A percentile compares a stretch with the other conserved stretches of the same genome.
These are phyloP conservation scores for Hylia prasina DNA, from an alignment of 2,113 vertebrate genomes.

Conservation along the genomic window DNA sequence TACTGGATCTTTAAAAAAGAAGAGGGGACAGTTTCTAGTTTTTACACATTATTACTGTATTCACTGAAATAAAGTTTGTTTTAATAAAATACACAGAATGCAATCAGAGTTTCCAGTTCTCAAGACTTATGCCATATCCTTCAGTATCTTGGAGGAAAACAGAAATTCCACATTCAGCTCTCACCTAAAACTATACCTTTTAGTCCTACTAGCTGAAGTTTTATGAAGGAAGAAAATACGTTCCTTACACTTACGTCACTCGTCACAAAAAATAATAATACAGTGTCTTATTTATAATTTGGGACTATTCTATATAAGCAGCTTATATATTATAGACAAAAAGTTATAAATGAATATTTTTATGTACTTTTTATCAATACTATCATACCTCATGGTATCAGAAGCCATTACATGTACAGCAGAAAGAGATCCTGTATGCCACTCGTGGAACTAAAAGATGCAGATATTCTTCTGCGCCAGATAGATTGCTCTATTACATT, in stretches of 20 bases:
- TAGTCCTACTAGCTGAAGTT: background rate
- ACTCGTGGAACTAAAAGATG: background rate
- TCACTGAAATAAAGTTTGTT: background rate
- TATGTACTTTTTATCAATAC: background rate
- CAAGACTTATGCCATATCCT: background rate
- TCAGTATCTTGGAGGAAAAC: background rate
- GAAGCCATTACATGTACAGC: background rate
- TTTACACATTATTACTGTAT: background rate
- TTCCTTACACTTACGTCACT: background rate
- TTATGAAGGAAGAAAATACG: background rate
- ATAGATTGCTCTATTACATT: background rate
- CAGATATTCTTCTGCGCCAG: background rate
- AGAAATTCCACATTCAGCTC: background rate
- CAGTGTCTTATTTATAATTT: background rate
- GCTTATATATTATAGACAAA: background rate
- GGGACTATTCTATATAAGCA: background rate
- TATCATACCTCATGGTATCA: background rate
- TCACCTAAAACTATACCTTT: background rate
- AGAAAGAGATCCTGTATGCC: background rate
- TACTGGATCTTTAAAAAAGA: background rate
- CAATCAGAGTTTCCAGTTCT: background rate
- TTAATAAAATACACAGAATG: background rate
- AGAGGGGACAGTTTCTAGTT: background rate
- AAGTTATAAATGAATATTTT: background rate
- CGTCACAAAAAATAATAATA: background rate